These are phyloP conservation scores for Laspeyria flexula DNA, from an alignment of 2,888 invertebrate genomes.

Conservation along the genomic window DNA sequence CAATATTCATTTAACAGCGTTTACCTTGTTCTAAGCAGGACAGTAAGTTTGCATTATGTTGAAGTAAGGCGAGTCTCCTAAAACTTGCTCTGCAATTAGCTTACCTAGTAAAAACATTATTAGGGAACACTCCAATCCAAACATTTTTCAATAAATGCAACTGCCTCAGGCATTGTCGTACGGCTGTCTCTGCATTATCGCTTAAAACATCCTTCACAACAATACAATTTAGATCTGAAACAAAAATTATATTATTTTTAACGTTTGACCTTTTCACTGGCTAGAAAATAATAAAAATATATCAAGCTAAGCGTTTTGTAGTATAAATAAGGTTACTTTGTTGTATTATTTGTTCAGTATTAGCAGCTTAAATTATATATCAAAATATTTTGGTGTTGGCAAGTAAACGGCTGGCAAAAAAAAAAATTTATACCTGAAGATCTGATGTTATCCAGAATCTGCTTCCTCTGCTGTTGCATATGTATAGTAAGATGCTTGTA, in stretches of 20 bases:
- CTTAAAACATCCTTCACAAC: conserved; percentile 85
- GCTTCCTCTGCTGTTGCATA: conserved; percentile 90
- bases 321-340: no score
- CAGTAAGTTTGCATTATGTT: no score
- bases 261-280: no score
- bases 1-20: no score
- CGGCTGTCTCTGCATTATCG: conserved; percentile 88
- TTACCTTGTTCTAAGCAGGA: no score
- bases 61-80: no score
- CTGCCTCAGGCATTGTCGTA: conserved; percentile 94
- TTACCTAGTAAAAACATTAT: conserved; percentile 89
- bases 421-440: conserved; percentile 87
- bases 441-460: conserved; percentile 90
- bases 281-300: no score
- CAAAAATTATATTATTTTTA: not conserved
- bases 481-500: conserved; percentile 90
- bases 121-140: conserved; percentile 94
- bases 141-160: conserved; percentile 93
- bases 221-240: conserved; percentile 79
- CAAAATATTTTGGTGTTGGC: no score
- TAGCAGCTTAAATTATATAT: no score
- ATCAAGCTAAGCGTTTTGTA: no score
- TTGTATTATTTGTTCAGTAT: no score
- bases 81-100: not conserved
- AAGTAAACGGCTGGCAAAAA: no score